A percentile compares a stretch with the other conserved stretches of the same genome.
These are phyloP conservation scores for Romanomermis culicivorax DNA, from an alignment of 2,888 invertebrate genomes.

Conservation along the genomic window DNA sequence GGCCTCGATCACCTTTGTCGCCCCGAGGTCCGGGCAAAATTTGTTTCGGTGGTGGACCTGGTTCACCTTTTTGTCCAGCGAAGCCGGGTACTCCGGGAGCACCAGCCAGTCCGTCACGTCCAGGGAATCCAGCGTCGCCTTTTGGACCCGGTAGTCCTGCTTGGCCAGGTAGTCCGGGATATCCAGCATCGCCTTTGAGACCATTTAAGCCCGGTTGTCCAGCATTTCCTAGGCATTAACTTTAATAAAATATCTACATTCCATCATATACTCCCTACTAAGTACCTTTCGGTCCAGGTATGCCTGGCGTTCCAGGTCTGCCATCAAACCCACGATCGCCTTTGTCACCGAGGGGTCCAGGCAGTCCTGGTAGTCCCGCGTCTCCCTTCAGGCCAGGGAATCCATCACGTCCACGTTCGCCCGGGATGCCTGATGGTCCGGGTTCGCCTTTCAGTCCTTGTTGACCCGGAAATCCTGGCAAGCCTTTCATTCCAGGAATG, in stretches of 20 bases:
- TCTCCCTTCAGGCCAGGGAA: slow-evolving; percentile 56
- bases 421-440: slow-evolving; percentile 39
- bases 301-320: slow-evolving; percentile 39
- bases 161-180: not conserved
- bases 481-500: slow-evolving; percentile 36
- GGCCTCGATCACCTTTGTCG: not conserved
- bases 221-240: not conserved
- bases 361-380: slow-evolving; percentile 41
- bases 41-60: slow-evolving; percentile 2
- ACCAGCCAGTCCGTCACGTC: slow-evolving; percentile 5
- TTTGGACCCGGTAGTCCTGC: not conserved
- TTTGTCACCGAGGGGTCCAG: slow-evolving; percentile 9
- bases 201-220: not conserved
- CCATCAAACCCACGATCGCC: slow-evolving; percentile 35
- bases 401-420: not conserved
- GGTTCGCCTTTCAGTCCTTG: slow-evolving; percentile 29
- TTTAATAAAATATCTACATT: too few relatives aligned
- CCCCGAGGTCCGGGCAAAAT: not conserved
- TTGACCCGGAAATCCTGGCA: not conserved
- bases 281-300: not conserved
- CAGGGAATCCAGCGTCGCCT: not conserved
- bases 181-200: not conserved
- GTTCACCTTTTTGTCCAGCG: slow-evolving; percentile 2
- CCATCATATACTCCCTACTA: too few relatives aligned
- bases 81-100: not conserved